Conservation (phyloP, 2,113 vertebrate species). For the Prietella phreatophila region DNA sequence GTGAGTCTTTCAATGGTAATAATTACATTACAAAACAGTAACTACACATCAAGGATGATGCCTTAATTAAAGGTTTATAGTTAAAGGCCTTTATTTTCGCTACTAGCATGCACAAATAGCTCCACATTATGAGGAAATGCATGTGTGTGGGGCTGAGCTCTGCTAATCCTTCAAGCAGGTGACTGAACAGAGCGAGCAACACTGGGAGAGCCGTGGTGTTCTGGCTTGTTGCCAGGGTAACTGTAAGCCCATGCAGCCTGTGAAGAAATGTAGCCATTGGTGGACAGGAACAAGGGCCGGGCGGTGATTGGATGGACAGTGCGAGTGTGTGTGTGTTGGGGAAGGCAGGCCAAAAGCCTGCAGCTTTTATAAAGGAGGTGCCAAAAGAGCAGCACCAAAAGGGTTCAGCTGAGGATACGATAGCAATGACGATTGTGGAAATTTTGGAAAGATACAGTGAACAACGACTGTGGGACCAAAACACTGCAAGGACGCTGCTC, state of each 20-base stretch:
- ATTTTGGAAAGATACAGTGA: conserved; percentile 31
- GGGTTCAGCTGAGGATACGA: conserved; percentile 43
- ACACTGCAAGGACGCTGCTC: conserved; percentile 4
- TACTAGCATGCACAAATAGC: conserved; percentile 5
- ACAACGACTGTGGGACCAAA: conserved; percentile 15
- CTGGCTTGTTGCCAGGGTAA: conserved; percentile 79
- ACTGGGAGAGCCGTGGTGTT: conserved; percentile 52
- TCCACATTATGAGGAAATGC: conserved; percentile 27
- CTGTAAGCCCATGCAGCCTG: conserved; percentile 60
- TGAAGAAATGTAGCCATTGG: conserved; percentile 63
- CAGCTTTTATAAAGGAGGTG: conserved; percentile 49
- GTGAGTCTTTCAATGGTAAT: neutral
- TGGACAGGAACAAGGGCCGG: conserved; percentile 38
- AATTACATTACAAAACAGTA: neutral
- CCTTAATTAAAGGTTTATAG: neutral
- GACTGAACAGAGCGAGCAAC: conserved; percentile 46
- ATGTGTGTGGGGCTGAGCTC: conserved; percentile 31
- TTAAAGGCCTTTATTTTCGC: neutral
- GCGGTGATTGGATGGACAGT: conserved; percentile 61
- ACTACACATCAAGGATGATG: neutral
- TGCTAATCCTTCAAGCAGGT: conserved; percentile 58
- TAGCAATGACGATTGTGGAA: conserved; percentile 33
- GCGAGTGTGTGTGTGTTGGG: conserved; percentile 43
- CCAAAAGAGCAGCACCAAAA: conserved; percentile 42
- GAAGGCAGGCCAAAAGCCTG: conserved; percentile 52